phyloP scores from a whole-genome alignment of 2,113 vertebrate species.

The Heloderma charlesbogerti region DNA sequence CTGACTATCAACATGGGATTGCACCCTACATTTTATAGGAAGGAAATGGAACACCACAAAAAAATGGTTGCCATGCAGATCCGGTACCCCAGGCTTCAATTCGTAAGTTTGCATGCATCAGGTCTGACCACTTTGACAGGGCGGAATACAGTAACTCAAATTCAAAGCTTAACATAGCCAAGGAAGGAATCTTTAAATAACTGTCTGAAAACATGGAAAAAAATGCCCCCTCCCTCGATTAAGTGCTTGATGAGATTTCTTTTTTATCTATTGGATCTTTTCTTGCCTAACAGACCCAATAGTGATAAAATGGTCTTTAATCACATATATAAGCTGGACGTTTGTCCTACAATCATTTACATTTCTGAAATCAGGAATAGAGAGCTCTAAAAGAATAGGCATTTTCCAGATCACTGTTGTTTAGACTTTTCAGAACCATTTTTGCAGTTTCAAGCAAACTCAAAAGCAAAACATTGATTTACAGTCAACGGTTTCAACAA shows the following conservation, averaged over 20 bases:
- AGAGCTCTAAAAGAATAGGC: neutral
- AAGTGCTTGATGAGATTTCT: neutral
- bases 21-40: neutral
- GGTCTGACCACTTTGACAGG: neutral
- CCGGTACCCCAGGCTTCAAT: neutral
- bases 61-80: neutral
- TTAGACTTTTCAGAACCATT: constrained; percentile 38
- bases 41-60: neutral
- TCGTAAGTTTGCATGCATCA: neutral
- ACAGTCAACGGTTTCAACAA: constrained; percentile 68
- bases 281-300: constrained; percentile 35
- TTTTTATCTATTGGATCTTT: constrained; percentile 24
- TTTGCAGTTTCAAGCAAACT: constrained; percentile 47
- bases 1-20: no score
- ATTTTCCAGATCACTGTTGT: constrained; percentile 16
- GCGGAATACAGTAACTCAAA: neutral
- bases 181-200: neutral
- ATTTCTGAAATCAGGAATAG: neutral
- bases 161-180: neutral
- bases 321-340: no score
- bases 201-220: neutral
- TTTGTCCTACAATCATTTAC: neutral
- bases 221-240: neutral
- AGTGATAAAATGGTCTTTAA: neutral
- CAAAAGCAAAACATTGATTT: constrained; percentile 64